Base-by-base conservation (phyloP, 2,797 vertebrate genomes). In the Craterocephalus amniculus region DNA sequence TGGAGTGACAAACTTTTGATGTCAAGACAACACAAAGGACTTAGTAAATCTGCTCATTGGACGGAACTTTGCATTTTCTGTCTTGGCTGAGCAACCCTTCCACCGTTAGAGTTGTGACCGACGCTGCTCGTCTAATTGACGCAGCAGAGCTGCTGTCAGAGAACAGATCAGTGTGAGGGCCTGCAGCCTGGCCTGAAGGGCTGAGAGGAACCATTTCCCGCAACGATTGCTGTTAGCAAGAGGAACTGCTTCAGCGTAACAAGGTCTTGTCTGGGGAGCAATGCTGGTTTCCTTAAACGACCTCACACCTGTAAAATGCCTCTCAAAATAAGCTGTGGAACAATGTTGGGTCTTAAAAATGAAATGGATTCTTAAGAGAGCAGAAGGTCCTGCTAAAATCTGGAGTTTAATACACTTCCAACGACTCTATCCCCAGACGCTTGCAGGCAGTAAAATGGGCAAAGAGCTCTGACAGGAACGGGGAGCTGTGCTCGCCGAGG, bases 61-160 rank as follows among this genome's bases (percentile, higher is more conserved):
- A 72, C 20, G 66, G 81, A 56, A 69, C 84, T n/a, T n/a, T 56
- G 78, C 83, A 67, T 82, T 63, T 80, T 59, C 82, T 92, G 87
- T 86, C 83, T 85, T 76, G 32, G 58, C 62, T 63, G 55, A 74
- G 29, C 26, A 54, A 49, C 56, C 76, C 75, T 68, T 79, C 73
- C 74, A 75, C 38, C 72, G 79, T 1, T 35, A 78, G 70, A 36
- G 70, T 76, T 18, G 73, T 79, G 77, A 76, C 81, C 79, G 79
- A 85, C 77, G 79, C 74, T 75, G 83, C 85, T 83, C 73, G 67
- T 84, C 74, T 81, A 80, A 85, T 82, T 84, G 79, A 88, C 74
- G 85, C 78, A 65, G 79, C 81, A 74, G 74, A 76, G 83, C 73
- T 58, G 78, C 79, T 67, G 81, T 81, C 81, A 55, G 80, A 45